phyloP scores from a whole-genome alignment of 2,113 vertebrate genomes.

The Bos javanicus region DNA sequence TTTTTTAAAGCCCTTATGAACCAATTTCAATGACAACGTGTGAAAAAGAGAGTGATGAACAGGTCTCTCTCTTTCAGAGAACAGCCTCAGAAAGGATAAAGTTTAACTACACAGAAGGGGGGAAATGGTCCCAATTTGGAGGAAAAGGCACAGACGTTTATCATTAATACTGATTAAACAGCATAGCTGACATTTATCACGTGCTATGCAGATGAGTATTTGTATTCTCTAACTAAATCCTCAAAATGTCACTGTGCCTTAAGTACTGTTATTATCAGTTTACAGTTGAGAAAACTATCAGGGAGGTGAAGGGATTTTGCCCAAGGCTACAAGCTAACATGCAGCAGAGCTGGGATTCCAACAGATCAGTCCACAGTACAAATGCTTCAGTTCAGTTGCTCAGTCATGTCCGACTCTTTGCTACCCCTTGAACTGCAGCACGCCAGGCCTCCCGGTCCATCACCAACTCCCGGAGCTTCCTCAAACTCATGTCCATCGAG shows the following conservation, averaged over 20 bases:
- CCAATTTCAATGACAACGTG: background rate
- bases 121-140: background rate
- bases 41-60: background rate
- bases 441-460: background rate
- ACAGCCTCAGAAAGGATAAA: background rate
- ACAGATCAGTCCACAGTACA: background rate
- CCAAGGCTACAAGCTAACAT: background rate
- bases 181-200: background rate
- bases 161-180: background rate
- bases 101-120: background rate
- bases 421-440: background rate
- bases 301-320: background rate
- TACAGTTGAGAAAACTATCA: background rate
- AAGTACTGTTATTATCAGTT: constrained; percentile 20
- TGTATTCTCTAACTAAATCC: background rate
- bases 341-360: background rate
- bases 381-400: background rate
- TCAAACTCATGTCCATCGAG: background rate
- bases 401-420: background rate
- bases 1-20: background rate
- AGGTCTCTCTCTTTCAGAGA: background rate
- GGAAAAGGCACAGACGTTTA: background rate
- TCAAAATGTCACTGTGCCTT: background rate
- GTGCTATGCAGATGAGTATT: background rate
- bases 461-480: background rate